A percentile compares a stretch with the other conserved stretches of the same genome.
These are phyloP conservation scores for Melieria crassipennis DNA, from an alignment of 2,888 invertebrate genomes.

Conservation along the genomic window DNA sequence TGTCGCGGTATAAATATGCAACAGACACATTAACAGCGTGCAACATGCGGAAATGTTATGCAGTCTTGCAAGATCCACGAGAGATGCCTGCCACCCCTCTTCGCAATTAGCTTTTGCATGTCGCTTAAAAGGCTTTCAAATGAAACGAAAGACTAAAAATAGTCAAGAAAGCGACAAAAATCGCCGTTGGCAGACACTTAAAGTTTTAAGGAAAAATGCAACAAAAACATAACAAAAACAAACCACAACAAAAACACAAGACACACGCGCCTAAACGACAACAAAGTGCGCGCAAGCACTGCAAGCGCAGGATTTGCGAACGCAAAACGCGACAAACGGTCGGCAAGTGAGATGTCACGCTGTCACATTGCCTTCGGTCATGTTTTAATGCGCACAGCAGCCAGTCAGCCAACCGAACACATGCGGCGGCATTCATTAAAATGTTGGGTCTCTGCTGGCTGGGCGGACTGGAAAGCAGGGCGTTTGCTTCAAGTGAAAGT, in stretches of 20 bases:
- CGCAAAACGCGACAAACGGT: background rate
- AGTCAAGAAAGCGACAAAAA: too few species aligned
- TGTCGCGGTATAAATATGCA: too few species aligned
- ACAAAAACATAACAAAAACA: background rate
- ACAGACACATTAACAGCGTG: background rate
- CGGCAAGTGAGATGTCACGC: constrained; percentile 22
- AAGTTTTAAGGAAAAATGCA: background rate
- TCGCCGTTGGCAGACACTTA: too few species aligned
- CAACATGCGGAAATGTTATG: constrained; percentile 20
- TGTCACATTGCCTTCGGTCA: constrained; percentile 37
- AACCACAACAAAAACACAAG: background rate
- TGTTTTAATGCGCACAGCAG: constrained; percentile 40
- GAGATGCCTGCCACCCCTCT: background rate
- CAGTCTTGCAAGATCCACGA: constrained; percentile 12
- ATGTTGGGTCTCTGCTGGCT: background rate
- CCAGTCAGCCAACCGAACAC: constrained; percentile 1
- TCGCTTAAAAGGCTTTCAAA: too few species aligned
- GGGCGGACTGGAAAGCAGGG: background rate
- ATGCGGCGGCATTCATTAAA: constrained; percentile 21
- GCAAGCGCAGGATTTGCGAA: background rate
- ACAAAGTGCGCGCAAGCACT: constrained; percentile 14
- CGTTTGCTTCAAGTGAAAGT: constrained; percentile 12
- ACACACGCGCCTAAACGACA: constrained; percentile 17
- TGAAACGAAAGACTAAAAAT: too few species aligned
- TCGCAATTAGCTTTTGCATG: too few species aligned